A percentile compares a stretch with the other conserved stretches of the same genome.
Conservation (phyloP, 2,113 vertebrate genomes). For the Prochilodus magdalenae region DNA sequence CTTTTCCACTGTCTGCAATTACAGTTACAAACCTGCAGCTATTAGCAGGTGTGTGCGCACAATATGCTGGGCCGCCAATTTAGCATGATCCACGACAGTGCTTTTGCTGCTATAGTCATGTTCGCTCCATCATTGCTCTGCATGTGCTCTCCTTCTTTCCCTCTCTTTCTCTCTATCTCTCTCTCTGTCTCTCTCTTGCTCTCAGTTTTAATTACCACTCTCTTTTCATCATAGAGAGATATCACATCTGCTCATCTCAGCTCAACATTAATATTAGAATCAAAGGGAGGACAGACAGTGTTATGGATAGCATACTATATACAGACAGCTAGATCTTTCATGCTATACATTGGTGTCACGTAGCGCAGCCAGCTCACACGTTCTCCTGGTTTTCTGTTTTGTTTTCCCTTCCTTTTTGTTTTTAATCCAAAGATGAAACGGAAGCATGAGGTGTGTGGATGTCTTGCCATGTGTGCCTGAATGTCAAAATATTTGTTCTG, state of each 20-base stretch:
- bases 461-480: slow-evolving; percentile 63
- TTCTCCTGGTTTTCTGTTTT: slow-evolving; percentile 5
- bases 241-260: slow-evolving; percentile 59
- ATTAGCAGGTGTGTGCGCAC: slow-evolving; percentile 64
- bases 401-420: slow-evolving; percentile 25
- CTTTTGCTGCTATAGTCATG: slow-evolving; percentile 2
- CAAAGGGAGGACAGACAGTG: slow-evolving; percentile 49
- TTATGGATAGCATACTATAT: not conserved
- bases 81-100: slow-evolving; percentile 69
- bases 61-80: slow-evolving; percentile 68
- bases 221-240: slow-evolving; percentile 57
- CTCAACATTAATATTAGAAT: slow-evolving; percentile 62
- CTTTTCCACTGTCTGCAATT: slow-evolving; percentile 66
- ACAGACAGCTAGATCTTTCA: not conserved
- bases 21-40: slow-evolving; percentile 66
- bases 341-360: not conserved
- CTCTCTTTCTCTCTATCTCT: not conserved
- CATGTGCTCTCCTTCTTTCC: slow-evolving; percentile 39
- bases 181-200: slow-evolving; percentile 19
- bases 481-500: slow-evolving; percentile 81
- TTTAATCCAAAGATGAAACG: slow-evolving; percentile 56
- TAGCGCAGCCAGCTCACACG: not conserved
- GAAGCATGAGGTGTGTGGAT: slow-evolving; percentile 54
- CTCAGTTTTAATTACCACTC: slow-evolving; percentile 66
- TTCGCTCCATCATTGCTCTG: slow-evolving; percentile 20